Conservation (phyloP, 2,888 invertebrate species). For the Eristalinus aeneus region DNA sequence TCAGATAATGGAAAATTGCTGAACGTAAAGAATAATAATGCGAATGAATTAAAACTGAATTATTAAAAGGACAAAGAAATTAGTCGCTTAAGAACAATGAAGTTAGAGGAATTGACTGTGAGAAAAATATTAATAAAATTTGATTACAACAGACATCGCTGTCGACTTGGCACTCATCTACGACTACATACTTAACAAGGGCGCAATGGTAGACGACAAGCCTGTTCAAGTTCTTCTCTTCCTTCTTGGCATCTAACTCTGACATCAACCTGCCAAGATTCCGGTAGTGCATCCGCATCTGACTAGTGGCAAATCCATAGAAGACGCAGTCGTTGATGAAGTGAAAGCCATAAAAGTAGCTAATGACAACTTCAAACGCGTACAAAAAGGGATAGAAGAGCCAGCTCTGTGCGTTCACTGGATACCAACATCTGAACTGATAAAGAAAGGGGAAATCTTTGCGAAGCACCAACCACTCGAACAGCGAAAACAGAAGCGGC, state of each 20-base stretch:
- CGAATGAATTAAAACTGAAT: too few species aligned
- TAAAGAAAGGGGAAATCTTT: neutral
- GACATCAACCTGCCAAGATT: neutral
- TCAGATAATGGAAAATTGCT: too few species aligned
- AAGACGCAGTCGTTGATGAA: neutral
- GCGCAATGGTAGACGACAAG: neutral
- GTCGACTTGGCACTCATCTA: neutral
- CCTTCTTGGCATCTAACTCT: neutral
- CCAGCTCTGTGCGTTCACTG: neutral
- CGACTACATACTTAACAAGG: neutral
- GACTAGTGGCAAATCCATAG: neutral
- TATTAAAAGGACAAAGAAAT: too few species aligned
- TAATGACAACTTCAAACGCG: neutral
- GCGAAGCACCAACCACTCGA: neutral
- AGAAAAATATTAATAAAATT: too few species aligned
- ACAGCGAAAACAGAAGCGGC: neutral
- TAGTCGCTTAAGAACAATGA: too few species aligned
- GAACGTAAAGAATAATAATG: too few species aligned
- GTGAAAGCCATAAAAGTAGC: neutral
- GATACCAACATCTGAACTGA: neutral
- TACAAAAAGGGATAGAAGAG: neutral
- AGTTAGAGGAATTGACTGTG: too few species aligned
- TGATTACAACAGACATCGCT: too few species aligned
- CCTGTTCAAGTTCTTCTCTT: neutral
- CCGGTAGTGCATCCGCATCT: neutral